Evolutionary conservation across 2,888 invertebrate genomes (phyloP).

Genomic region (Heliconius charithonia): DNA sequence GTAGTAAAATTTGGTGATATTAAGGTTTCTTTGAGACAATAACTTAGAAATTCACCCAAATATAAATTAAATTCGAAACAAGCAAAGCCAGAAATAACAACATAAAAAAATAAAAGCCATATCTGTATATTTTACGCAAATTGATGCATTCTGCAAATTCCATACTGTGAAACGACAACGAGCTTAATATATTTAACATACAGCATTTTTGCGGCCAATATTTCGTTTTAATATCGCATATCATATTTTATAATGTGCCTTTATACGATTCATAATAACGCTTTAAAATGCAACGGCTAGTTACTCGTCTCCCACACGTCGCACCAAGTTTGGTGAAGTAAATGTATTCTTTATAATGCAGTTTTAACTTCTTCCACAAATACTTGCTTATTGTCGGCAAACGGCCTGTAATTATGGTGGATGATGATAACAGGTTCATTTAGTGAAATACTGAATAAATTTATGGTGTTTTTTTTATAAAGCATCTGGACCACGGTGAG

Average conservation of each 20-base stretch:
- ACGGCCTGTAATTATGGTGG: conserved; percentile 34
- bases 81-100: not conserved
- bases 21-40: not conserved
- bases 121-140: not conserved
- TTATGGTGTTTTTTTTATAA: not conserved
- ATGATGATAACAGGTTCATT: conserved; percentile 23
- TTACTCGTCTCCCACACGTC: conserved; percentile 26
- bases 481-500: too few species aligned
- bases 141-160: conserved; percentile 9
- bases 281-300: conserved; percentile 37
- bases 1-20: too few species aligned
- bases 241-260: conserved; percentile 37
- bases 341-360: conserved; percentile 39
- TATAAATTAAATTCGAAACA: not conserved
- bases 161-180: conserved; percentile 1
- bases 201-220: conserved; percentile 6
- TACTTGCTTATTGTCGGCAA: conserved; percentile 33
- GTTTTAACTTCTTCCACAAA: conserved; percentile 32
- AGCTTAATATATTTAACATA: not conserved
- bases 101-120: not conserved
- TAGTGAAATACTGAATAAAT: conserved; percentile 7
- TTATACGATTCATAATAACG: conserved; percentile 37
- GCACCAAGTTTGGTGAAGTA: conserved; percentile 35
- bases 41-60: not conserved
- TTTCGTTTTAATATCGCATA: conserved; percentile 24